Base-by-base conservation (phyloP, 2,888 invertebrate genomes). In the Lymantria dispar region DNA sequence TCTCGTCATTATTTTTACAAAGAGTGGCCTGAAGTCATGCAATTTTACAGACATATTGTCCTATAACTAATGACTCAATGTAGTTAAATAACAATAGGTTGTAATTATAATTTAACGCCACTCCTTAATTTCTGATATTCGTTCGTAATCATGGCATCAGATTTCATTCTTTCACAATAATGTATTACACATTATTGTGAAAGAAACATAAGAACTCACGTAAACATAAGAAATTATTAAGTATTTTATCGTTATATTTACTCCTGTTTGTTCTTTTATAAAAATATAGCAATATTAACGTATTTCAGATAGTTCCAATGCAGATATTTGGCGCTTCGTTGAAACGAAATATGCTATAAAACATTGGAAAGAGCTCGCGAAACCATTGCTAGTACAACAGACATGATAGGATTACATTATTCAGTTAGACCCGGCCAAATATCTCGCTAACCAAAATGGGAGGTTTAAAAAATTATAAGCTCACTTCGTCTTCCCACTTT, bases 381-480 rank as follows among this genome's bases (percentile, higher is more conserved):
- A 15, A 45, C 33, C 38, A 31, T 58, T 61, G 44, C 42, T 56
- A 49, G 56, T 52, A 51, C 48, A 60, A 33, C 54, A 36, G 49
- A 46, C 53, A 55, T 58, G 65, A 65, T 65, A 62, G 64, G 55
- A 55, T 59, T 67, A 60, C 67, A 67, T 67, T 67, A 67, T 67
- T 67, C 67, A 67, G 66, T 37, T 43, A 59, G 64, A 54, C 56
- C 50, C 48, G 56, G 39, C 54, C 50, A 47, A 63, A 61, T 58
- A 55, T 47, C 49, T 48, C 55, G 52, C 54, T 22, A 47, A 45
- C 60, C 47, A 53, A 58, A 62, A 66, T 52, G 45, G 57, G 52
- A 13, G 40, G 45, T 54, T 63, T 64, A 64, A 67, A 67, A 66
- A 64, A 60, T 58, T 67, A 66, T 58, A 58, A 62, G 60, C 62